These are phyloP conservation scores for Chelonoidis abingdonii DNA, from an alignment of 2,113 vertebrate genomes.

Conservation along the genomic window DNA sequence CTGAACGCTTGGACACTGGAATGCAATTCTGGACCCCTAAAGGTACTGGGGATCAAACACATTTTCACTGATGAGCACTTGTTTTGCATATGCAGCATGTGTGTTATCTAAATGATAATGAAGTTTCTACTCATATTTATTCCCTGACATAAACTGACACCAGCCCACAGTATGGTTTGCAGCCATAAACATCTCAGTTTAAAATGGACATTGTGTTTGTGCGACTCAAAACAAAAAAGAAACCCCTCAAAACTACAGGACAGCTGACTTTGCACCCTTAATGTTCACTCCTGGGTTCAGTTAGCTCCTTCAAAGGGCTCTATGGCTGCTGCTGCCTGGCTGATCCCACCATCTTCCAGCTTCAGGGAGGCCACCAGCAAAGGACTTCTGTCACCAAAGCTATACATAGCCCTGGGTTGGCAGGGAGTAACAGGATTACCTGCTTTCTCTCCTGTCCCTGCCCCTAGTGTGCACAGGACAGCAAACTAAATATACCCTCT, in stretches of 20 bases:
- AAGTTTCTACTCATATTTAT: background rate
- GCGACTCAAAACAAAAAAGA: background rate
- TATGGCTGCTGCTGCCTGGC: background rate
- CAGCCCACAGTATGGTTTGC: background rate
- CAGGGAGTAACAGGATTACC: background rate
- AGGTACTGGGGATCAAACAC: background rate
- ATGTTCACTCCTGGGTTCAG: accelerated
- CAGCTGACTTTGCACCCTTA: background rate
- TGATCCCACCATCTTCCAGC: background rate
- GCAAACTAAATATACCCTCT: background rate
- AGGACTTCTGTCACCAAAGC: background rate
- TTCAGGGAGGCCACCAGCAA: background rate
- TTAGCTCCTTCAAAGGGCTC: background rate
- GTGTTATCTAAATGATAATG: background rate
- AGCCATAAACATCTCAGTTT: background rate
- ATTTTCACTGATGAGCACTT: background rate
- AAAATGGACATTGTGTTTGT: background rate
- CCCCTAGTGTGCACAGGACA: background rate
- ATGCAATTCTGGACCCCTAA: background rate
- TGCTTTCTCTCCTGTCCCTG: background rate
- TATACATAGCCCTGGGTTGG: background rate
- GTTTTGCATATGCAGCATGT: background rate
- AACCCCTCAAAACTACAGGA: accelerated
- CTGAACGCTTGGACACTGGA: background rate
- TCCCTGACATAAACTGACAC: background rate